These are phyloP conservation scores for Lydus trimaculatus DNA, from an alignment of 2,888 invertebrate species.

Conservation along the genomic window DNA sequence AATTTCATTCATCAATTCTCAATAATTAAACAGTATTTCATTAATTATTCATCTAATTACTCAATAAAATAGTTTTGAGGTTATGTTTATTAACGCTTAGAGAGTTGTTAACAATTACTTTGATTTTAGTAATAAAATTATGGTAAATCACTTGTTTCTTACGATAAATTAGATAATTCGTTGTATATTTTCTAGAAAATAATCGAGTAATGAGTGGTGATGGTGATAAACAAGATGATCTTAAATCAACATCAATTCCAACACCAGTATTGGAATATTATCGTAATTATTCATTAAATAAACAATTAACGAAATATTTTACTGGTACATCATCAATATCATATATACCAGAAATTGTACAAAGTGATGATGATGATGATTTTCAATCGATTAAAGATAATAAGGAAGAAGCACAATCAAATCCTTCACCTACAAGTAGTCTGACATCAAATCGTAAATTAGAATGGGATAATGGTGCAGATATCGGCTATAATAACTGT, in stretches of 20 bases:
- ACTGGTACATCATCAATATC: slow-evolving; percentile 53
- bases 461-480: slow-evolving; percentile 89
- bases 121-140: slow-evolving; percentile 8
- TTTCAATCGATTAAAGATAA: slow-evolving; percentile 16
- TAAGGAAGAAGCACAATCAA: slow-evolving; percentile 29
- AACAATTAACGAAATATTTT: slow-evolving; percentile 74
- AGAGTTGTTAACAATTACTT: background rate
- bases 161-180: background rate
- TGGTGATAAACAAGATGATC: slow-evolving; percentile 36
- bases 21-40: background rate
- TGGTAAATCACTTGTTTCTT: background rate
- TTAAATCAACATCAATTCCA: slow-evolving; percentile 42
- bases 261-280: slow-evolving; percentile 69
- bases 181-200: background rate
- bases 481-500: slow-evolving; percentile 74
- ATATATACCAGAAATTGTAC: slow-evolving; percentile 40
- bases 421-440: slow-evolving; percentile 75
- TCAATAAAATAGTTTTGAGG: slow-evolving; percentile 15
- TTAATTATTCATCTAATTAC: background rate
- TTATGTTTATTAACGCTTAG: slow-evolving; percentile 26
- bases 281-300: slow-evolving; percentile 71
- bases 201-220: slow-evolving; percentile 26
- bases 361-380: slow-evolving; percentile 27
- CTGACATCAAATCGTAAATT: slow-evolving; percentile 76
- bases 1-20: background rate